phyloP scores from a whole-genome alignment of 2,113 vertebrate genomes.

The Archocentrus centrarchus region DNA sequence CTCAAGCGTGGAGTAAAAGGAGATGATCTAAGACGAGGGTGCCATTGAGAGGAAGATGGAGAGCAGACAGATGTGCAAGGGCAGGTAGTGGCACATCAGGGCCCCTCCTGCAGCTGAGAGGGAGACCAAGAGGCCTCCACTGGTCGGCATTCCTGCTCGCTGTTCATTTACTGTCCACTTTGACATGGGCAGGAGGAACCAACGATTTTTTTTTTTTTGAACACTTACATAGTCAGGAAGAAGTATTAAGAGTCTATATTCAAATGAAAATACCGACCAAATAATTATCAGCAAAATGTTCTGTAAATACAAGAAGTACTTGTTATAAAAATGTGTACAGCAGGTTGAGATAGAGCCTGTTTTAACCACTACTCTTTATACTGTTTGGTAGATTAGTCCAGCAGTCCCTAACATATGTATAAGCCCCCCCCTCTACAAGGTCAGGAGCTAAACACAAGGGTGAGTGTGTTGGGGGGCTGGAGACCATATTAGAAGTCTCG shows the following conservation, averaged over 20 bases:
- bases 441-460: background rate
- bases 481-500: background rate
- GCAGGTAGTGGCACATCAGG: constrained; percentile 83
- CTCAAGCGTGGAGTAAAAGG: constrained; percentile 83
- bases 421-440: background rate
- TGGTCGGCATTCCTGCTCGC: constrained; percentile 61
- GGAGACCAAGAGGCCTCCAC: constrained; percentile 37
- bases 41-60: constrained; percentile 81
- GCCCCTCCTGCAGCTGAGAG: constrained; percentile 56
- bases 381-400: background rate
- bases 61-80: constrained; percentile 83
- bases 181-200: constrained; percentile 15
- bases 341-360: background rate
- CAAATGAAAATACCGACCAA: background rate
- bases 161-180: constrained; percentile 59
- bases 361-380: background rate
- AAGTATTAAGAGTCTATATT: background rate
- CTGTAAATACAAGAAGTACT: background rate
- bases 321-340: background rate
- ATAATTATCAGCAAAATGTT: constrained; percentile 1
- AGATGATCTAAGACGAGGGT: constrained; percentile 84
- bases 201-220: background rate
- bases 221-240: background rate
- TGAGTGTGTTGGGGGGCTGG: constrained; percentile 1
- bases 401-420: no score